A percentile compares a stretch with the other conserved stretches of the same genome.
These are phyloP conservation scores for Sebastes nivosus DNA, from an alignment of 2,797 vertebrate genomes.

Conservation along the genomic window DNA sequence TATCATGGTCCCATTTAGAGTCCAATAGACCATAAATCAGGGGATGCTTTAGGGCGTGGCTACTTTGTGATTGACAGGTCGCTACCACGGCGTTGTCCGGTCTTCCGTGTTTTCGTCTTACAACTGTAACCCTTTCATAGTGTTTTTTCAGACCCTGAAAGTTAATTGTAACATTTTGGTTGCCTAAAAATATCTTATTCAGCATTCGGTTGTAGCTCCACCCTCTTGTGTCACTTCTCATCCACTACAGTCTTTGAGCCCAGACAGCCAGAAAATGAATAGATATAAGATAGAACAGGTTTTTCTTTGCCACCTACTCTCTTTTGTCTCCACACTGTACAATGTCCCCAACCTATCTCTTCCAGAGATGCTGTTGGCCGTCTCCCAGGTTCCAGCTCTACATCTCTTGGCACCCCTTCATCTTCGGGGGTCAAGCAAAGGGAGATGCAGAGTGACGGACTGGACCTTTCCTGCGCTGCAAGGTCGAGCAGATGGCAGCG, in stretches of 20 bases:
- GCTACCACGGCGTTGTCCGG: rapidly evolving
- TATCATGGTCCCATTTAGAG: too few species aligned
- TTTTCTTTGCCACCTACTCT: background rate
- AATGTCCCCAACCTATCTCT: background rate
- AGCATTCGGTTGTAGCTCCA: too few species aligned
- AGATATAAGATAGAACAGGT: rapidly evolving
- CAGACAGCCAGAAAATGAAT: background rate
- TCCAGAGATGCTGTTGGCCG: constrained; percentile 28
- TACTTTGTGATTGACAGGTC: too few species aligned
- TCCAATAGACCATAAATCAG: too few species aligned
- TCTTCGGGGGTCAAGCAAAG: constrained; percentile 16
- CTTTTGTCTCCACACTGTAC: background rate
- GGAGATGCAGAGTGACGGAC: background rate
- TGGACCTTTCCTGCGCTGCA: constrained; percentile 29
- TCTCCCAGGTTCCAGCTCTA: constrained; percentile 8
- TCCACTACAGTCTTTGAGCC: too few species aligned
- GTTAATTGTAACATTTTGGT: too few species aligned
- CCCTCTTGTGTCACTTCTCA: rapidly evolving
- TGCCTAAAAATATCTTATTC: too few species aligned
- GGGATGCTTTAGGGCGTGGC: too few species aligned
- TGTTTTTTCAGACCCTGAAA: too few species aligned
- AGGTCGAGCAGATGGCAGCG: constrained; percentile 63
- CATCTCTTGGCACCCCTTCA: constrained; percentile 49
- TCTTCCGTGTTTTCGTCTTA: too few species aligned
- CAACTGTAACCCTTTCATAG: too few species aligned